Conservation (phyloP, 2,888 invertebrate genomes). For the Plagodis pulveraria region DNA sequence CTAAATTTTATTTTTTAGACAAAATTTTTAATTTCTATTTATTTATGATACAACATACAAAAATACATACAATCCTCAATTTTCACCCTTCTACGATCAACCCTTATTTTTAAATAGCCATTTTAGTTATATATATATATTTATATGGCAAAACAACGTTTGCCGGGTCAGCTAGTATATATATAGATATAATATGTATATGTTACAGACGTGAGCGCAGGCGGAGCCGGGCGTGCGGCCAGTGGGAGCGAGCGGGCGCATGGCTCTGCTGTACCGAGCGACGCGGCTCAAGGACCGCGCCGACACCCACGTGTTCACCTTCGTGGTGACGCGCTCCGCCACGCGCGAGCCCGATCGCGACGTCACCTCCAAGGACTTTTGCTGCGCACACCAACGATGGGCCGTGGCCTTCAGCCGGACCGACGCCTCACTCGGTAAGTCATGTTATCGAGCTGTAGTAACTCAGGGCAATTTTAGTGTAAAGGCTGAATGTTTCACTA, state of each 20-base stretch:
- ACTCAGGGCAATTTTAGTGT: too few relatives aligned
- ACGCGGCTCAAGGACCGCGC: slow-evolving; percentile 92
- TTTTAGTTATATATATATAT: too few relatives aligned
- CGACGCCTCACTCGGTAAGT: slow-evolving; percentile 87
- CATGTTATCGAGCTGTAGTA: too few relatives aligned
- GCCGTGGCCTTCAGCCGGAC: slow-evolving; percentile 91
- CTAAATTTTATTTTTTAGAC: too few relatives aligned
- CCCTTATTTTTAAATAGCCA: too few relatives aligned
- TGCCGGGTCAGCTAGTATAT: too few relatives aligned
- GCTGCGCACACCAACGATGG: slow-evolving; percentile 93
- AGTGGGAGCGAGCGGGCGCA: slow-evolving; percentile 72
- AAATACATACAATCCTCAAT: too few relatives aligned
- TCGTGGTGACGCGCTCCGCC: slow-evolving; percentile 91
- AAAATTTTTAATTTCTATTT: too few relatives aligned
- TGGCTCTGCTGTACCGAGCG: slow-evolving; percentile 92
- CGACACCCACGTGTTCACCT: slow-evolving; percentile 93
- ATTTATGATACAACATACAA: too few relatives aligned
- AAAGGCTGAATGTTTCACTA: too few relatives aligned
- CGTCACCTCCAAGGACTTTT: slow-evolving; percentile 92
- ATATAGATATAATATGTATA: neutral
- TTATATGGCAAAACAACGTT: too few relatives aligned
- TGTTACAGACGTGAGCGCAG: slow-evolving; percentile 62
- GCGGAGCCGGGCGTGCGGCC: slow-evolving; percentile 75
- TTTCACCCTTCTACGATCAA: too few relatives aligned
- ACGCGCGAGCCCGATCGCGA: slow-evolving; percentile 91